phyloP scores from a whole-genome alignment of 2,113 vertebrate genomes.

The Xiphophorus maculatus region DNA sequence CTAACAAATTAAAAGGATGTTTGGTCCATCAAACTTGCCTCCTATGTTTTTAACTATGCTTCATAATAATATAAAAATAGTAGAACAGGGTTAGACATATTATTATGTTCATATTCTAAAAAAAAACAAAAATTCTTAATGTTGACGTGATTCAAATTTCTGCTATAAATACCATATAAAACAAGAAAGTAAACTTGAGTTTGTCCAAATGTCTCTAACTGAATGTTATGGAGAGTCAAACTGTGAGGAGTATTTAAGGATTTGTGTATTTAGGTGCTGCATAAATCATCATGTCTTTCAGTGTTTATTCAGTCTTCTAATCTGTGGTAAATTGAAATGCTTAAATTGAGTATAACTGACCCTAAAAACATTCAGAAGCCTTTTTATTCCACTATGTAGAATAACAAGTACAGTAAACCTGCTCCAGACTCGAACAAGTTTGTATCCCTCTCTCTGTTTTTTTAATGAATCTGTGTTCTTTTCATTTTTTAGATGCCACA shows the following conservation, averaged over 20 bases:
- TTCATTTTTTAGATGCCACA: slow-evolving; percentile 82
- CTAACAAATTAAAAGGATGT: too few relatives aligned
- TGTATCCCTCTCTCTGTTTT: not conserved
- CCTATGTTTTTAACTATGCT: not conserved
- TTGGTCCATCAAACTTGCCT: too few relatives aligned
- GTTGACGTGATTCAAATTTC: not conserved
- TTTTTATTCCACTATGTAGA: not conserved
- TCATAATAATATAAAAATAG: not conserved
- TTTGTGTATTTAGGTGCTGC: too few relatives aligned
- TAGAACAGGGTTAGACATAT: not conserved
- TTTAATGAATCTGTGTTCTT: not conserved
- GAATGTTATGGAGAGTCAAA: not conserved
- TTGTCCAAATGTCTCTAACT: not conserved
- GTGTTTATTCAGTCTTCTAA: not conserved
- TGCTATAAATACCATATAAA: not conserved
- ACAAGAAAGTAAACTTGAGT: not conserved
- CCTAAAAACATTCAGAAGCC: not conserved
- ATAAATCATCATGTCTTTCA: too few relatives aligned
- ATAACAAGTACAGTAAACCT: not conserved
- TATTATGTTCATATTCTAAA: too few relatives aligned
- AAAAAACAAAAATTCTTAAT: too few relatives aligned
- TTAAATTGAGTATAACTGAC: not conserved
- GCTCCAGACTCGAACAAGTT: not conserved
- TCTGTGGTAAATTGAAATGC: not conserved
- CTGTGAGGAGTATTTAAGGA: not conserved